phyloP scores from a whole-genome alignment of 2,888 invertebrate genomes.

The Timema cristinae region DNA sequence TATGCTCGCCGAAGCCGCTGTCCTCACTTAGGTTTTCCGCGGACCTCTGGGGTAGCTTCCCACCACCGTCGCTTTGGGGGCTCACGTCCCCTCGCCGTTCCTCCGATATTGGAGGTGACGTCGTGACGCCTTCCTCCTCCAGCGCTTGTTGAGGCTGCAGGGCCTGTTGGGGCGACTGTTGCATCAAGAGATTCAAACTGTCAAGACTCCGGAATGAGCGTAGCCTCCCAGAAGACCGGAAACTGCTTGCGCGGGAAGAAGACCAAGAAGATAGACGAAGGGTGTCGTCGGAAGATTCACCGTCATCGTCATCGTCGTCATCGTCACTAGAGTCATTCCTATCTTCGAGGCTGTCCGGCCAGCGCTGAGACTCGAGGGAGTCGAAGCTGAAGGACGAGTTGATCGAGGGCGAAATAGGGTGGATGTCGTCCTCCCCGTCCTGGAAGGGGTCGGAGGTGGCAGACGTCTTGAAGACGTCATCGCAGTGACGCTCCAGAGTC shows the following conservation, averaged over 20 bases:
- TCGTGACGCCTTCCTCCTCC: conserved; percentile 33
- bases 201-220: conserved; percentile 46
- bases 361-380: conserved; percentile 27
- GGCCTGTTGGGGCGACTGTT: conserved; percentile 32
- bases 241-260: conserved; percentile 33
- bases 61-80: conserved; percentile 18
- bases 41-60: conserved; percentile 44
- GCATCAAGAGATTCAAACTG: conserved; percentile 45
- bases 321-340: conserved; percentile 30
- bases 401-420: conserved; percentile 32
- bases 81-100: neutral
- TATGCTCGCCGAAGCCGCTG: conserved; percentile 67
- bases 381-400: conserved; percentile 31
- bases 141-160: conserved; percentile 36
- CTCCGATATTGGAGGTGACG: neutral
- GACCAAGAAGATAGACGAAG: conserved; percentile 32
- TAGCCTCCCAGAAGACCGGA: conserved; percentile 31
- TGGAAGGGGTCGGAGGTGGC: conserved; percentile 33
- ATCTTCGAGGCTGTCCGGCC: conserved; percentile 22
- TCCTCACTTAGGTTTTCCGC: conserved; percentile 77
- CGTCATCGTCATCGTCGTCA: conserved; percentile 32
- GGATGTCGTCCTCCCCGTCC: conserved; percentile 29
- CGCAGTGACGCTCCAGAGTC: conserved; percentile 69
- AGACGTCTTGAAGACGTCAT: conserved; percentile 44
- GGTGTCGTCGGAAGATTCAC: conserved; percentile 33